Conservation (phyloP, 2,797 vertebrate species). For the Pterois miles region DNA sequence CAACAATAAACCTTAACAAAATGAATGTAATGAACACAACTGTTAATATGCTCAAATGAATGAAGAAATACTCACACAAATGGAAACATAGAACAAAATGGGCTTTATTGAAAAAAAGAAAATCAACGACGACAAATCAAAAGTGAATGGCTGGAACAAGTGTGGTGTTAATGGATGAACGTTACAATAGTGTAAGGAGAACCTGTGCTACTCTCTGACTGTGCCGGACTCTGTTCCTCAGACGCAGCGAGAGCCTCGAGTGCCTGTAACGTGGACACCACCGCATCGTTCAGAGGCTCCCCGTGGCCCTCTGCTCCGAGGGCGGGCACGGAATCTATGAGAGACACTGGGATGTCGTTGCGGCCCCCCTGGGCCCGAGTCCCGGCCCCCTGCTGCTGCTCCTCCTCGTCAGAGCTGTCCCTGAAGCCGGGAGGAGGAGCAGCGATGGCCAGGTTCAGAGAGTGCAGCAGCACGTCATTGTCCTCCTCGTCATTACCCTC, state of each 20-base stretch:
- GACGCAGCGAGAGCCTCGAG: conserved; percentile 95
- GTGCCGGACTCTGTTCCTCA: conserved; percentile 89
- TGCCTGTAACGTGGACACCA: conserved; percentile 94
- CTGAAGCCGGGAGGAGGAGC: conserved; percentile 98
- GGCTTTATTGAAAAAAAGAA: conserved; percentile 79
- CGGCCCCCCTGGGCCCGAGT: conserved; percentile 65
- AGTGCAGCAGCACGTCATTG: conserved; percentile 94
- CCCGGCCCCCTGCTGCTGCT: conserved; percentile 79
- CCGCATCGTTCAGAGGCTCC: conserved; percentile 89
- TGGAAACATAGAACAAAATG: conserved; percentile 83
- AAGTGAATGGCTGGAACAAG: conserved; percentile 84
- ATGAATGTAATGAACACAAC: conserved; percentile 47
- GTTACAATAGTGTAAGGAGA: conserved; percentile 98
- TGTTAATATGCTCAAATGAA: conserved; percentile 61
- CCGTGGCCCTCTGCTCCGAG: conserved; percentile 85
- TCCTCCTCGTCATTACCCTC: conserved; percentile 93
- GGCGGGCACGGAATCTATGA: conserved; percentile 95
- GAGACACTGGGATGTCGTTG: conserved; percentile 95
- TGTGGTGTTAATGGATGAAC: conserved; percentile 93
- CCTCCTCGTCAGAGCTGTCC: conserved; percentile 98
- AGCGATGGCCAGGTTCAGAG: conserved; percentile 97
- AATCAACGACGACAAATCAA: conserved; percentile 79
- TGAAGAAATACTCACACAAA: conserved; percentile 75
- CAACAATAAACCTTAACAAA: conserved; percentile 41
- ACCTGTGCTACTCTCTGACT: conserved; percentile 98